Base-by-base conservation (phyloP, 2,888 invertebrate species). In the Lacanobia oleracea region DNA sequence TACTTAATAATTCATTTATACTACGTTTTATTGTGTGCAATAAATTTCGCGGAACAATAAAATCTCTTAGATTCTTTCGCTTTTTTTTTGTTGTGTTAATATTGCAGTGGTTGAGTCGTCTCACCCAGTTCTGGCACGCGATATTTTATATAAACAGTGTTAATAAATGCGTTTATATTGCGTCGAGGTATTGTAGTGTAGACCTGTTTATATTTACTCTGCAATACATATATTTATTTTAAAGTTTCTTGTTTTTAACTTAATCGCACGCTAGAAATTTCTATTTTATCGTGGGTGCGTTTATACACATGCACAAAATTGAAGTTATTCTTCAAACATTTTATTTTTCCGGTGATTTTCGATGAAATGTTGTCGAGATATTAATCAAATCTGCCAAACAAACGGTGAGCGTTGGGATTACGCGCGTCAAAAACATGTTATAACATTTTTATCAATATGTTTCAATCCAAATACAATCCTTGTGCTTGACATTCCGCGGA, bases 1-100 rank as follows among this genome's bases (percentile, higher is more conserved):
- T 81, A 78, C 63, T 86, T 80, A 86, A 84, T 87, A 87, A 86
- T 86, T 87, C 87, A 87, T 86, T 77, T 83, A 78, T 81, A 85
- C 81, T 74, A 82, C 75, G 84, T 80, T 86, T 79, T 80, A 87
- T 84, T 84, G 86, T 84, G 82, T 62, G 86, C 78, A 77, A 85
- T 85, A 86, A 85, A 86, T 86, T 84, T 87, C 57, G 76, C 84
- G 78, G 78, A 75, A 81, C 75, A 82, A 85, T 87, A 85, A 84
- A 87, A 84, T 83, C 75, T 86, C 83, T 82, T 73, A 83, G 80
- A 86, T 80, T 81, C 77, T 84, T 82, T 81, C 68, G 16, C 50
- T 50, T 81, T 85, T 86, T 81, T 83, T 75, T 72, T 70, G 67
- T 60, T 77, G 67, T 73, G 50, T 73, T 77, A 67, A 73, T 81